Base-by-base conservation (phyloP, 2,888 invertebrate species). In the Eurois occulta region DNA sequence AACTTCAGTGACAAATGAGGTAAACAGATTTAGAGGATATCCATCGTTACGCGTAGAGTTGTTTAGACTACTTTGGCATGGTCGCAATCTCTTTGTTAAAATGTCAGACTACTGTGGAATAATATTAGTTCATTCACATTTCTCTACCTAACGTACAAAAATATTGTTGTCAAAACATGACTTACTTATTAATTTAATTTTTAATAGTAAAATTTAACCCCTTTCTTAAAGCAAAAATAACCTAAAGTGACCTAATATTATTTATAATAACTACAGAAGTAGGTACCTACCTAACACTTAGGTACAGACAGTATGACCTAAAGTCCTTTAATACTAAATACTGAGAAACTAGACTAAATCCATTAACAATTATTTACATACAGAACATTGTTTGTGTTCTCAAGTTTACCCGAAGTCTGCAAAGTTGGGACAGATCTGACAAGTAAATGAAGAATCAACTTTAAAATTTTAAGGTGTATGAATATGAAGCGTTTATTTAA, bases 281-380 rank as follows among this genome's bases (percentile, higher is more conserved):
- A 64, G 35, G 24, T 35, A 35, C 62, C 62, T 35, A 62, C 35
- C 3, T 35, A 62, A 32, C 16, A 41, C 11, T 41, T 32, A 65
- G n/a, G n/a, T n/a, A 58, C 0, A 65, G 28, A 13, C 0, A 18
- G 7, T 62, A 28, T 35, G 72, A 70, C 64, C 41, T 81, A 55
- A 70, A 70, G 66, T 75, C 69, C 69, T 73, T 71, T 78, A 74
- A 75, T 60, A 81, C 64, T 55, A 46, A 72, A 74, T 85, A 60
- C 74, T 75, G 52, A 72, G 72, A 81, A 81, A 83, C 78, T 82
- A 82, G 87, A 86, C 83, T 87, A 75, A 84, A 87, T 88, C 83
- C 72, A 86, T 89, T 75, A 66, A 87, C 82, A 87, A 89, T 88
- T 90, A 91, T 91, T 89, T 86, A 83, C 77, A 78, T 68, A 81